Percentiles rank a stretch among this genome's conserved stretches.
Evolutionary conservation across 2,888 invertebrate species (phyloP).

Genomic region (Leptinotarsa juncta): DNA sequence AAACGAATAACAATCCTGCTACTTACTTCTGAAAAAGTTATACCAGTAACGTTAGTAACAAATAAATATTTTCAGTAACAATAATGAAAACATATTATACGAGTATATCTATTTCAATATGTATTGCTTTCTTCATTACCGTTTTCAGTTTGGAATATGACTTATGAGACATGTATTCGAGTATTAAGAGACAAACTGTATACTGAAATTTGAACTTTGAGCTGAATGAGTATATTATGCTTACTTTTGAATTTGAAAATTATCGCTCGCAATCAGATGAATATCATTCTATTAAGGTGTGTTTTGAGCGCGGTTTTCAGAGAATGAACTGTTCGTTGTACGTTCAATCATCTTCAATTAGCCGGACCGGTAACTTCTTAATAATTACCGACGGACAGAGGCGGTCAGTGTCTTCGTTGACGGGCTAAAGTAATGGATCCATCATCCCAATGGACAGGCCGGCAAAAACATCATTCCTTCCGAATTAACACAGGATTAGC

Average conservation of each 20-base stretch:
- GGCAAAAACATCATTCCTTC: conserved; percentile 57
- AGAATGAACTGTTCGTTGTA: conserved; percentile 40
- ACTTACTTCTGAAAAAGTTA: too few species aligned
- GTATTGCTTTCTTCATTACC: too few species aligned
- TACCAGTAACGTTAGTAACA: too few species aligned
- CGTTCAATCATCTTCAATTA: conserved; percentile 67
- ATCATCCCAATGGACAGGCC: conserved; percentile 66
- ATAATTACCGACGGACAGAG: conserved; percentile 62
- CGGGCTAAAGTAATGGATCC: conserved; percentile 68
- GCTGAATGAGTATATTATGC: too few species aligned
- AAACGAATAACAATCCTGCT: too few species aligned
- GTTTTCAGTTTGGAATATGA: too few species aligned
- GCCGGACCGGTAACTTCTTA: conserved; percentile 60
- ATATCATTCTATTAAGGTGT: background rate
- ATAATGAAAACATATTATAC: too few species aligned
- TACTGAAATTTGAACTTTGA: too few species aligned
- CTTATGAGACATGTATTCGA: too few species aligned
- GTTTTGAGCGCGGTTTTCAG: background rate
- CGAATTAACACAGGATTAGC: conserved; percentile 52
- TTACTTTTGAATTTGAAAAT: background rate
- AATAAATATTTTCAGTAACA: too few species aligned
- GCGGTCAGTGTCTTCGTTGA: conserved; percentile 57
- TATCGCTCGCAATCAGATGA: background rate
- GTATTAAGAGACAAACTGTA: too few species aligned
- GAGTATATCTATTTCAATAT: too few species aligned